Base-by-base conservation (phyloP, 2,113 vertebrate species). In the Mormyrus iriodes region DNA sequence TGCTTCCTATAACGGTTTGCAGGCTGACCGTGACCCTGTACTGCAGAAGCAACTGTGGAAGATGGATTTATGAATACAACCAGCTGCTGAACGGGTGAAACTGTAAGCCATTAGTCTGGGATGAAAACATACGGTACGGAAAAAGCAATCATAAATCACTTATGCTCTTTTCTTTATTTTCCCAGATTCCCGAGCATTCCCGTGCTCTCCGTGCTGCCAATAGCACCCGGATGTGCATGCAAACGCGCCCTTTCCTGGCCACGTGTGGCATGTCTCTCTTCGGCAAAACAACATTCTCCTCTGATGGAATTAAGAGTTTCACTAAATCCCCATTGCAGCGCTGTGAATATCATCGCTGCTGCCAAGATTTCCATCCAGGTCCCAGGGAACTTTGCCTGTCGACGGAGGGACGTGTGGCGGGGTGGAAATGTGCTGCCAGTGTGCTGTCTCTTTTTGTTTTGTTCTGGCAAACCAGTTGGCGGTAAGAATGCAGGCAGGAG, bases 401-500 rank as follows among this genome's bases (percentile, higher is more conserved):
- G 49, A 86, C 46, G 7, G 85, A 53, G 51, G 48, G 27, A 35
- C 2, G 51, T 35, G 51, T 17, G 13, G 49, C 39, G 83, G 83
- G 48, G 13, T 27, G 44, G 83, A 85, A 85, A 85, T 31, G 44
- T 24, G 15, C 44, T 85, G 44, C 83, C 49, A 53, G 31, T 86
- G 51, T 19, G 31, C 31, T 61, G 31, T 12, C 21, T 58, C 19
- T 44, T 15, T 65, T 6, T 87, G 53, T 53, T 86, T 58, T 61
- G 39, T 61, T 61, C 86, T 52, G 55, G 52, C 39, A 87, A 61
- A 61, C 35, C 35, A 65, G 52, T 65, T 61, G 86, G 27, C 42
- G 55, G 86, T 65, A 85, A 55, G 83, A 88, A 82, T 84, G 88
- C 58, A 49, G 83, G 79, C 88, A 76, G 85, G 3, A 24, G 35